Percentiles rank a stretch among this genome's conserved stretches.
Evolutionary conservation across 2,888 invertebrate species (phyloP).

Genomic region (Leistus spinibarbis): DNA sequence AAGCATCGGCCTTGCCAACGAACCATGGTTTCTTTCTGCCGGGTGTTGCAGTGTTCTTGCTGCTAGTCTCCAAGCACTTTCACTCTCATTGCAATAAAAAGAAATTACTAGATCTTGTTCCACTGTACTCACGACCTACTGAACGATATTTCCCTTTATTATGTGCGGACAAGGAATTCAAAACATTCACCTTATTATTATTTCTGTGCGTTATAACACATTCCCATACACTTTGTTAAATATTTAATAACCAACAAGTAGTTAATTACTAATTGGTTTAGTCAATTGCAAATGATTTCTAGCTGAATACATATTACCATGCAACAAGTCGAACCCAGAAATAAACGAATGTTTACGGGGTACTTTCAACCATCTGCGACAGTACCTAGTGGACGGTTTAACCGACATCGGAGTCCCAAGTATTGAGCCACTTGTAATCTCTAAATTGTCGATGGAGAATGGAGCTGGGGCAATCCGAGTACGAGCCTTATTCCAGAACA

Average conservation of each 20-base stretch:
- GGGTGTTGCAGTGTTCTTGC: background rate
- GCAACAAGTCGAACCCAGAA: constrained; percentile 69
- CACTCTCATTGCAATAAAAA: background rate
- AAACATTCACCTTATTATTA: too few species aligned
- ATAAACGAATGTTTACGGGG: constrained; percentile 70
- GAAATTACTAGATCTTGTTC: background rate
- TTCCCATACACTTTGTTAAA: too few species aligned
- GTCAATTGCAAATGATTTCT: constrained; percentile 42
- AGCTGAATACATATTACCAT: constrained; percentile 77
- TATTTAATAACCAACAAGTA: background rate
- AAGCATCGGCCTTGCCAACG: background rate
- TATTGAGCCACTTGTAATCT: constrained; percentile 75
- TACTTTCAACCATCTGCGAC: constrained; percentile 74
- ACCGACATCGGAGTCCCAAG: constrained; percentile 74
- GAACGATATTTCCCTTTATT: background rate
- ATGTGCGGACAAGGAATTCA: too few species aligned
- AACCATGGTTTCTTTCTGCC: background rate
- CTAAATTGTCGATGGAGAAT: constrained; percentile 77
- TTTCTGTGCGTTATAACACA: too few species aligned
- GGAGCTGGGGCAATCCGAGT: constrained; percentile 77
- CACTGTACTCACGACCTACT: background rate
- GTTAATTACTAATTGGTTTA: background rate
- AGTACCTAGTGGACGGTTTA: constrained; percentile 72
- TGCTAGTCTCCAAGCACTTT: background rate
- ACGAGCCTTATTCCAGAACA: constrained; percentile 74